Base-by-base conservation (phyloP, 2,797 vertebrate genomes). In the Mus minutoides region DNA sequence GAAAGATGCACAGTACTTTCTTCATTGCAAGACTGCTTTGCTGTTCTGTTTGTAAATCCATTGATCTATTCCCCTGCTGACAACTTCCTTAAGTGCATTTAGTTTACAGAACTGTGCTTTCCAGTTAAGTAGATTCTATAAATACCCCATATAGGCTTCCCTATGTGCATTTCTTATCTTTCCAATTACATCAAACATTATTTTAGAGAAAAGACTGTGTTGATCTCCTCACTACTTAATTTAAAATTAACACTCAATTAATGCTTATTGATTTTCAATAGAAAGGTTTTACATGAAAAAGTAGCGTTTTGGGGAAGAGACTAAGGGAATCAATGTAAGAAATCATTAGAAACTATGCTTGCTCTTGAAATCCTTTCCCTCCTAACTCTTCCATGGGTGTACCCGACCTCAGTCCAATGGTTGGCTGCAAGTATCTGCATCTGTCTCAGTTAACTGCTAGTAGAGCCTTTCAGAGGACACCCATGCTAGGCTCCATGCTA, bases 181-280 rank as follows among this genome's bases (percentile, higher is more conserved):
- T 11, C 17, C 14, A 87, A 62, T 3, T 79, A 6, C 40, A 95
- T 75, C 64, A 26, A 82, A 91, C 31, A 52, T 54, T 91, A 93
- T 91, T 95, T 93, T 91, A 56, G 64, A 71, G 26, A 62, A 91
- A 91, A 52, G 49, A 29, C 24, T 79, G 22, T 77, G 58, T 46
- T 88, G 76, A 88, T 73, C 22, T 34, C 90, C 67, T 73, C 40
- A 43, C 6, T 22, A 90, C 54, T 96, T 90, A 93, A 96, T 92
- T 96, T 26, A 89, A 94, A 77, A 31, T 5, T 88, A 84, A 62
- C 79, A 69, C 46, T 94, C 76, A 94, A 92, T 91, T 95, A 95
- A 75, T 83, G 71, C 4, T 62, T 84, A 79, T 54, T 40, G 78
- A 88, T n/a, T 95, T 19, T 69, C 43, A 79, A 26, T 75, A 87